Conservation (phyloP, 2,113 vertebrate species). For the Silurus asotus region DNA sequence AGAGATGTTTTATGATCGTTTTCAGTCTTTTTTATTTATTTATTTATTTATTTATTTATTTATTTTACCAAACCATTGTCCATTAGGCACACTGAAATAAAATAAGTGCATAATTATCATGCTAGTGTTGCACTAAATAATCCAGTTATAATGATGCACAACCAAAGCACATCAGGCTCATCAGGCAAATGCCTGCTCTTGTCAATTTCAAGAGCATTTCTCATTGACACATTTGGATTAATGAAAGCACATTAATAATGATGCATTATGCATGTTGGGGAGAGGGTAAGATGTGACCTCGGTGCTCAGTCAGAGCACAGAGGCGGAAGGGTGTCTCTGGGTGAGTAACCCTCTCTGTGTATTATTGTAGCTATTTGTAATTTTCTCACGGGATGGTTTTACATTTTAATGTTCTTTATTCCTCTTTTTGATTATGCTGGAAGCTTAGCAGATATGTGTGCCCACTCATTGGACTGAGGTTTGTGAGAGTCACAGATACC, state of each 20-base stretch:
- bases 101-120: background rate
- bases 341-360: background rate
- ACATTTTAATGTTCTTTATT: constrained; percentile 24
- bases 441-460: background rate
- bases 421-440: constrained; percentile 6
- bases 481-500: constrained; percentile 14
- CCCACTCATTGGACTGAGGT: background rate
- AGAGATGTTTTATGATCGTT: constrained; percentile 6
- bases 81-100: background rate
- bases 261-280: constrained; percentile 28
- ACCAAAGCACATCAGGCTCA: background rate
- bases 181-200: background rate
- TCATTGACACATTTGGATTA: constrained; percentile 34
- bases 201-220: constrained; percentile 20
- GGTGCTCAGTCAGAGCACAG: constrained; percentile 3
- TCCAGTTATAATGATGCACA: background rate
- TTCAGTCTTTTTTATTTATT: no score
- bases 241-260: constrained; percentile 32
- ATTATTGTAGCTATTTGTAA: constrained; percentile 15
- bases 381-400: constrained; percentile 15
- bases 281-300: constrained; percentile 11
- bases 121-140: background rate
- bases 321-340: background rate
- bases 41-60: background rate
- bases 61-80: background rate